Evolutionary conservation across 2,113 vertebrate species (phyloP).

Genomic region (Ameiurus melas): DNA sequence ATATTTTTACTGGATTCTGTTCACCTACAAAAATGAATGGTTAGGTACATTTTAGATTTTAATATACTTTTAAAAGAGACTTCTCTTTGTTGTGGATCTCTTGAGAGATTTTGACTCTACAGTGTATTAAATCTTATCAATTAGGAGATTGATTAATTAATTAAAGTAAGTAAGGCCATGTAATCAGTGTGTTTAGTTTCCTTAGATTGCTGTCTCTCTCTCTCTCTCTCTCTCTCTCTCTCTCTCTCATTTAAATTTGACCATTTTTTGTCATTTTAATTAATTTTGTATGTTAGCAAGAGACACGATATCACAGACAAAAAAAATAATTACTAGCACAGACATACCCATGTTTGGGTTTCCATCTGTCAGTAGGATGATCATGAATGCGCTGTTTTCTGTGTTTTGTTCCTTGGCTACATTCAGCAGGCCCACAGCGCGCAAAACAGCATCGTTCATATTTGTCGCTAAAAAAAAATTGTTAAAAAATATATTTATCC

Average conservation of each 20-base stretch:
- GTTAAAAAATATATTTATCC: background rate
- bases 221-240: too few relatives aligned
- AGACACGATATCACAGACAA: background rate
- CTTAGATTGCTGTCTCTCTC: background rate
- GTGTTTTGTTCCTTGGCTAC: slow-evolving; percentile 48
- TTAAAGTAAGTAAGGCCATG: too few relatives aligned
- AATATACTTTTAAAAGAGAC: background rate
- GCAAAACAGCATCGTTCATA: slow-evolving; percentile 66
- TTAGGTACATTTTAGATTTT: background rate
- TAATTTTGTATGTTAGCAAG: background rate
- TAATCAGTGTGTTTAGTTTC: background rate
- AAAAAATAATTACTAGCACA: background rate
- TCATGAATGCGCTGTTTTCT: slow-evolving; percentile 67
- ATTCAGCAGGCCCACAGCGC: slow-evolving; percentile 57
- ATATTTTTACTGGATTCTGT: slow-evolving; percentile 61
- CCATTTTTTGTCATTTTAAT: background rate
- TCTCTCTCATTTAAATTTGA: background rate
- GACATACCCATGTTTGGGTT: slow-evolving; percentile 56
- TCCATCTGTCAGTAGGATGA: slow-evolving; percentile 76
- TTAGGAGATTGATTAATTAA: too few relatives aligned
- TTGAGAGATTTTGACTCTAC: background rate
- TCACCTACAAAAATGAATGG: slow-evolving; percentile 66
- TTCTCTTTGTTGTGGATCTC: background rate
- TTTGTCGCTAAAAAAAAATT: slow-evolving; percentile 66
- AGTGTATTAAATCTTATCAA: background rate